A percentile compares a stretch with the other conserved stretches of the same genome.
phyloP scores from a whole-genome alignment of 2,888 invertebrate genomes.

The Seira ritae region DNA sequence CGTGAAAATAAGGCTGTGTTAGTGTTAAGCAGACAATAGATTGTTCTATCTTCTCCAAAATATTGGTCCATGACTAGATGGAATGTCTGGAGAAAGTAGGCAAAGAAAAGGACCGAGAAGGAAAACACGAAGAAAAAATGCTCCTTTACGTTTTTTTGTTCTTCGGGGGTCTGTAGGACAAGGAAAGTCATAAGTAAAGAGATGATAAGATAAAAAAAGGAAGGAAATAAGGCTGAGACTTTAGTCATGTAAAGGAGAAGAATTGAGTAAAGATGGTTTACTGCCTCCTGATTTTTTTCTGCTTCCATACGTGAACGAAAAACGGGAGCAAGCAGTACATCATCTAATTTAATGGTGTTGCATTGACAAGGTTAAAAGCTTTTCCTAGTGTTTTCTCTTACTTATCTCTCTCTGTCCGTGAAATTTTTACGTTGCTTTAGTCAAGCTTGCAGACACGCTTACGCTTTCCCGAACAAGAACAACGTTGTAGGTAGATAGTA shows the following conservation, averaged over 20 bases:
- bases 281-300: neutral
- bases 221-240: slow-evolving; percentile 1
- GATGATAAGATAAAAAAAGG: slow-evolving; percentile 30
- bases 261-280: slow-evolving; percentile 14
- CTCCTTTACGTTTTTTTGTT: neutral
- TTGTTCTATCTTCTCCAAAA: too few relatives aligned
- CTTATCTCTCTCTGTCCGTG: neutral
- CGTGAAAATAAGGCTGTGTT: too few relatives aligned
- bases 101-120: neutral
- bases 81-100: neutral
- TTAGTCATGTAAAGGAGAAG: neutral
- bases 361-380: slow-evolving; percentile 58
- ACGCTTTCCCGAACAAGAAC: neutral
- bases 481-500: neutral
- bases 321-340: slow-evolving; percentile 3
- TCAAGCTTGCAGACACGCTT: neutral
- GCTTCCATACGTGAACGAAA: neutral
- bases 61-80: too few relatives aligned
- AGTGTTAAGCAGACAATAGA: too few relatives aligned
- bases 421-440: neutral
- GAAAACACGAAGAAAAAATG: neutral
- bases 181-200: neutral
- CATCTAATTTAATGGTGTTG: slow-evolving; percentile 47
- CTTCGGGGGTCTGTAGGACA: neutral
- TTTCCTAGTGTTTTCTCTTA: slow-evolving; percentile 25